Conservation (phyloP, 2,888 invertebrate species). For the Cheiracanthium punctorium region DNA sequence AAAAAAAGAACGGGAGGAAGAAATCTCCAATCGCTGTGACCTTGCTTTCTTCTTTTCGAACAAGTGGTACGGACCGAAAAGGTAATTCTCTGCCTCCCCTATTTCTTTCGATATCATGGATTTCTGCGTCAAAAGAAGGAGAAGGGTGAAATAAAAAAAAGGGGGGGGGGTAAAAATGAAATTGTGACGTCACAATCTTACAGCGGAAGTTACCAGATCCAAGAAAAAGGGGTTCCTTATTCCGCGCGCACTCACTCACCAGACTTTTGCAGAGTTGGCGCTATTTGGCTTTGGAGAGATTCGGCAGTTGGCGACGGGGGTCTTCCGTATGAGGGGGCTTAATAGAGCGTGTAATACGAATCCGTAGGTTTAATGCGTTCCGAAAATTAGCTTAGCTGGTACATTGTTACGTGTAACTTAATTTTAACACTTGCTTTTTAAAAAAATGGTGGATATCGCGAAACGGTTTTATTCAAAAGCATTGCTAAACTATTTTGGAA, state of each 20-base stretch:
- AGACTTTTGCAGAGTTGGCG: constrained; percentile 35
- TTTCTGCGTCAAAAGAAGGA: constrained; percentile 53
- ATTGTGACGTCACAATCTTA: constrained; percentile 56
- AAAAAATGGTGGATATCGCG: too few relatives aligned
- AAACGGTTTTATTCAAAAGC: too few relatives aligned
- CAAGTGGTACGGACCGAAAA: constrained; percentile 14
- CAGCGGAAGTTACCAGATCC: constrained; percentile 63
- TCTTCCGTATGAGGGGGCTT: not conserved
- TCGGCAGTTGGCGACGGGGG: not conserved
- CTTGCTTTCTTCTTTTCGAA: constrained; percentile 29
- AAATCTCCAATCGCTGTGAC: constrained; percentile 37
- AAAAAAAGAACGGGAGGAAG: not conserved
- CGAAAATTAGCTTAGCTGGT: not conserved
- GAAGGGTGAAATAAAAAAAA: too few relatives aligned
- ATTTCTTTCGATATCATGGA: constrained; percentile 42
- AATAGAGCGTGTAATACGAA: not conserved
- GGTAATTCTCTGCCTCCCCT: not conserved
- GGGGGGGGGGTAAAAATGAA: too few relatives aligned
- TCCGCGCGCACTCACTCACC: constrained; percentile 42
- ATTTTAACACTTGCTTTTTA: not conserved
- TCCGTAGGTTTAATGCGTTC: not conserved
- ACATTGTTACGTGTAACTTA: not conserved
- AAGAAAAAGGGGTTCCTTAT: constrained; percentile 42
- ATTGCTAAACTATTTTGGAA: too few relatives aligned
- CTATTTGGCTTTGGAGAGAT: not conserved